Conservation (phyloP, 2,797 vertebrate species). For the Notolepis coatsorum region DNA sequence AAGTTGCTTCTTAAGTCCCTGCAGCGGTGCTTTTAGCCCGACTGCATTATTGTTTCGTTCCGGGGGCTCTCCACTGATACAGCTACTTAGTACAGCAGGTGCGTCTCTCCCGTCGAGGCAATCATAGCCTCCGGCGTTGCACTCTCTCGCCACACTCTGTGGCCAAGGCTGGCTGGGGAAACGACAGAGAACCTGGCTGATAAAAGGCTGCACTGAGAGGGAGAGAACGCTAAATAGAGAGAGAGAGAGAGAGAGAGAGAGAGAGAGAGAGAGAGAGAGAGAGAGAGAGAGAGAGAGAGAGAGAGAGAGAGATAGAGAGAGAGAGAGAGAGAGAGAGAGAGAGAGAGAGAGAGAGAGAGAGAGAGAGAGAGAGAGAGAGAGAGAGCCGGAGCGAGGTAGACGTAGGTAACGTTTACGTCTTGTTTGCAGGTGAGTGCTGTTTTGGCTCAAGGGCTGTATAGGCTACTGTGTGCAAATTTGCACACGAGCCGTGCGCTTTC, state of each 20-base stretch:
- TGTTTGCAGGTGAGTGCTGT: conserved; percentile 33
- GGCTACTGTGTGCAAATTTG: conserved; percentile 5
- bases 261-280: conserved; percentile 45
- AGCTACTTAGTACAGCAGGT: conserved; percentile 18
- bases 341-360: too few relatives aligned
- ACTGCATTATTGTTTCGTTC: background rate
- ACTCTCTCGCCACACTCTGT: conserved; percentile 33
- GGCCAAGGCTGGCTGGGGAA: background rate
- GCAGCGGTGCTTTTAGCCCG: conserved; percentile 10
- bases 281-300: conserved; percentile 20
- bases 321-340: background rate
- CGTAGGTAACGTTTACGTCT: too few relatives aligned
- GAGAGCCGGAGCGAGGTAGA: background rate
- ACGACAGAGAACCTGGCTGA: background rate
- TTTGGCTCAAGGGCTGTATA: conserved; percentile 43
- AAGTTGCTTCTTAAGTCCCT: conserved; percentile 14
- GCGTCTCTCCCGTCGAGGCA: conserved; percentile 29
- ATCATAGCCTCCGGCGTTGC: conserved; percentile 31
- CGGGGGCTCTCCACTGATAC: background rate
- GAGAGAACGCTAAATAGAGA: too few relatives aligned
- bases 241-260: too few relatives aligned
- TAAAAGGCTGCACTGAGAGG: background rate
- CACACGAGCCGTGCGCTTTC: background rate
- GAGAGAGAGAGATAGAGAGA: background rate
- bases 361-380: too few relatives aligned